Evolutionary conservation across 2,113 vertebrate genomes (phyloP).

Genomic region (Piprites chloris): DNA sequence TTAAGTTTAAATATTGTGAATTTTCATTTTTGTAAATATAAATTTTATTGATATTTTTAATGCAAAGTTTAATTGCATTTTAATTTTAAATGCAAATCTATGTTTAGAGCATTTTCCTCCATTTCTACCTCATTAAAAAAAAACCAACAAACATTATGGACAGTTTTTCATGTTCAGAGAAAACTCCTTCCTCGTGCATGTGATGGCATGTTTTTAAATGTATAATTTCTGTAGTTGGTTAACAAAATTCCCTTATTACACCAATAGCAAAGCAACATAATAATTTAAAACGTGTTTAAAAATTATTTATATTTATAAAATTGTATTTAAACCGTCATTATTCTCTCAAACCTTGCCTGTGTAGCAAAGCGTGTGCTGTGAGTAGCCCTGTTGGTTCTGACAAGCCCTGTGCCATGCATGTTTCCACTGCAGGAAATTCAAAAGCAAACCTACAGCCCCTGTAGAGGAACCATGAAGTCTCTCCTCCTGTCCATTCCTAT

Average conservation of each 20-base stretch:
- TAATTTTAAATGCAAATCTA: neutral
- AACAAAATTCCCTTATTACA: neutral
- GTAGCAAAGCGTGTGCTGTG: neutral
- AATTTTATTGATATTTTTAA: neutral
- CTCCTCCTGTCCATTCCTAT: neutral
- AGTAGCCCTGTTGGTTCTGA: accelerated
- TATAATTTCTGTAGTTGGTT: neutral
- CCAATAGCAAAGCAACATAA: neutral
- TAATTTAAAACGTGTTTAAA: neutral
- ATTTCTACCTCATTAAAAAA: neutral
- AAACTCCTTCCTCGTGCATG: neutral
- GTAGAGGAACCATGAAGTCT: neutral
- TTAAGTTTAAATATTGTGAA: neutral
- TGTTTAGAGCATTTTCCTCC: neutral
- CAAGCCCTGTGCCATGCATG: accelerated
- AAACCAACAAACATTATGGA: neutral
- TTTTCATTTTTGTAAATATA: neutral
- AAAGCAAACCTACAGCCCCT: neutral
- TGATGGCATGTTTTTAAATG: neutral
- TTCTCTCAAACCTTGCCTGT: neutral
- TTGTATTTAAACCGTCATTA: neutral
- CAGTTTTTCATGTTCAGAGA: neutral
- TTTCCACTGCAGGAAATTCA: neutral
- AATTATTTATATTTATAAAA: neutral
- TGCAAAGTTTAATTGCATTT: neutral